Percentiles rank a stretch among this genome's conserved stretches.
Evolutionary conservation across 1,140 invertebrate species (phyloP).

Genomic region (Chymomyza costata): DNA sequence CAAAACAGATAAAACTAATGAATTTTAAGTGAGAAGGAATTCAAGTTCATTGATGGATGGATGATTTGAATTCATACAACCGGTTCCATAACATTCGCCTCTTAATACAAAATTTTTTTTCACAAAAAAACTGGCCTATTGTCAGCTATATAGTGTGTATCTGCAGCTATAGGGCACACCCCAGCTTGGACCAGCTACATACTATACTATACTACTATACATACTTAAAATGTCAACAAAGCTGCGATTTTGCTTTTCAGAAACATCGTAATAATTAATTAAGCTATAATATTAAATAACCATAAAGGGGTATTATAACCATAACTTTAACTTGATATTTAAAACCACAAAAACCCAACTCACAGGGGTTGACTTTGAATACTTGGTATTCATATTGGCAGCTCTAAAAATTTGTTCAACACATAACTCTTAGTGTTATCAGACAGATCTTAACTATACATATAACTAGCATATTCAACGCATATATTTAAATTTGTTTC

Average conservation of each 20-base stretch:
- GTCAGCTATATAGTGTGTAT: constrained; percentile 3
- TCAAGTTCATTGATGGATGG: constrained; percentile 52
- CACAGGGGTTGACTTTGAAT: no score
- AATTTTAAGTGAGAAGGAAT: constrained; percentile 60
- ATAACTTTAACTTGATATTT: constrained; percentile 52
- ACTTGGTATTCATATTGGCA: no score
- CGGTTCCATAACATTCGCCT: constrained; percentile 44
- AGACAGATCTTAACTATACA: constrained; percentile 20
- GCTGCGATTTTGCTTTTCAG: no score
- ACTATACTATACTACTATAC: no score
- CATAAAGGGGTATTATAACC: constrained; percentile 68
- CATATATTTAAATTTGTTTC: no score
- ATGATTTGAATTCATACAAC: constrained; percentile 36
- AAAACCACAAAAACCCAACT: no score
- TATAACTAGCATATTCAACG: no score
- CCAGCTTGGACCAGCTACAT: no score
- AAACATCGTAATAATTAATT: constrained; percentile 67
- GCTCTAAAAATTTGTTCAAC: constrained; percentile 35
- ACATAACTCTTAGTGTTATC: constrained; percentile 61
- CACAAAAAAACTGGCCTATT: constrained; percentile 25
- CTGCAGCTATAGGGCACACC: constrained; percentile 5
- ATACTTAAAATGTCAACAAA: no score
- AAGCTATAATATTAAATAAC: constrained; percentile 70
- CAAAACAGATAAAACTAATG: constrained; percentile 69
- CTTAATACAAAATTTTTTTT: no score